phyloP scores from a whole-genome alignment of 23 tunicate genomes.

The Styela plicata region DNA sequence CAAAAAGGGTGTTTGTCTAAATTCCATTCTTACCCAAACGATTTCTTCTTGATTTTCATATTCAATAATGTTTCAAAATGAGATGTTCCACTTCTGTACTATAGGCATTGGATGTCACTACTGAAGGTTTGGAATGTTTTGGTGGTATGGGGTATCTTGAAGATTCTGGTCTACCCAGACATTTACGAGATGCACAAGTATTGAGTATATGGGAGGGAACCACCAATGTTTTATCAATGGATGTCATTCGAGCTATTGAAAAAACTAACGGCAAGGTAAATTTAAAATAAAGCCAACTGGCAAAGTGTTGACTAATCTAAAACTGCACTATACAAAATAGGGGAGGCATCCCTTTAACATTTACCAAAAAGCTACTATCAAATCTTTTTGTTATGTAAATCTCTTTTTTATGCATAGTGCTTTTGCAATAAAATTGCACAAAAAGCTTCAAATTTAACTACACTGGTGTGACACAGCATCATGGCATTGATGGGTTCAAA shows the following conservation, averaged over 20 bases:
- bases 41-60: not conserved
- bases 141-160: constrained; percentile 98
- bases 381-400: no score
- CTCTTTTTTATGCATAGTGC: no score
- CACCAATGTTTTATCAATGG: constrained; percentile 79
- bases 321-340: no score
- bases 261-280: constrained; percentile 69
- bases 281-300: not conserved
- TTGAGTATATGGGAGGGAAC: constrained; percentile 98
- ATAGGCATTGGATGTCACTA: constrained; percentile 56
- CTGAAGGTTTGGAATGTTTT: constrained; percentile 92
- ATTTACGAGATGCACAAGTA: constrained; percentile 89
- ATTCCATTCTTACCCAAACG: not conserved
- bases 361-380: not conserved
- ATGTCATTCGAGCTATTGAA: constrained; percentile 67
- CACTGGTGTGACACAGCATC: no score
- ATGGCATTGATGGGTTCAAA: no score
- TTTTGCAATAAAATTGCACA: no score
- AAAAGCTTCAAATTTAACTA: no score
- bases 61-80: not conserved
- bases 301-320: no score
- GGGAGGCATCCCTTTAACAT: not conserved
- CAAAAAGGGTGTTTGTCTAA: no score
- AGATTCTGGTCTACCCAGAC: constrained; percentile 75
- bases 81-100: no score